phyloP scores from a whole-genome alignment of 2,113 vertebrate genomes.

The Oophaga pumilio region DNA sequence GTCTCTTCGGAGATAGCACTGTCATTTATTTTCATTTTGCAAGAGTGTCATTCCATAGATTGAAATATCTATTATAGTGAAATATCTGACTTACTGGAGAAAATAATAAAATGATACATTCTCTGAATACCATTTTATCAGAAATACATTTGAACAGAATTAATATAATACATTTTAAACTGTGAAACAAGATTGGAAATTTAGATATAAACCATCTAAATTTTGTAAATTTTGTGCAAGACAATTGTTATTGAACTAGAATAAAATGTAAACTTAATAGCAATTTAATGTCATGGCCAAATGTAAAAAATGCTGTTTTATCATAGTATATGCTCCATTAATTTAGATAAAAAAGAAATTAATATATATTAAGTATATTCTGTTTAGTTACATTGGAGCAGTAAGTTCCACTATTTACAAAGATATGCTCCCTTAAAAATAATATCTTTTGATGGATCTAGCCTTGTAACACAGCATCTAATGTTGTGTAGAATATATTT shows the following conservation, averaged over 20 bases:
- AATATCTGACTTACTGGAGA: constrained; percentile 66
- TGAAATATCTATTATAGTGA: constrained; percentile 74
- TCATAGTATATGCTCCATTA: background rate
- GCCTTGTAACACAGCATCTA: no score
- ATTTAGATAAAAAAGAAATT: background rate
- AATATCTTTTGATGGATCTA: background rate
- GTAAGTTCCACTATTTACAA: background rate
- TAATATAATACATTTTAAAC: constrained; percentile 29
- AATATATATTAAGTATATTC: background rate
- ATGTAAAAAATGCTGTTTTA: background rate
- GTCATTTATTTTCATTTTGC: constrained; percentile 77
- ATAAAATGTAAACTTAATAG: background rate
- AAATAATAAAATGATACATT: constrained; percentile 59
- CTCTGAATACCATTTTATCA: constrained; percentile 62
- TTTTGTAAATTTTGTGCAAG: background rate
- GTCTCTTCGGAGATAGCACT: constrained; percentile 67
- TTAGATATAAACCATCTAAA: background rate
- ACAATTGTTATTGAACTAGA: background rate
- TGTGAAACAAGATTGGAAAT: background rate
- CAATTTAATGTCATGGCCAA: background rate
- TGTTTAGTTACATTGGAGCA: background rate
- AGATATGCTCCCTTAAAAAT: background rate
- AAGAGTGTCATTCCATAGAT: constrained; percentile 64
- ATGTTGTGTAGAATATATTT: background rate
- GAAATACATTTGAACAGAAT: constrained; percentile 45